A percentile compares a stretch with the other conserved stretches of the same genome.
Conservation (phyloP, 2,113 vertebrate genomes). For the Carollia perspicillata region DNA sequence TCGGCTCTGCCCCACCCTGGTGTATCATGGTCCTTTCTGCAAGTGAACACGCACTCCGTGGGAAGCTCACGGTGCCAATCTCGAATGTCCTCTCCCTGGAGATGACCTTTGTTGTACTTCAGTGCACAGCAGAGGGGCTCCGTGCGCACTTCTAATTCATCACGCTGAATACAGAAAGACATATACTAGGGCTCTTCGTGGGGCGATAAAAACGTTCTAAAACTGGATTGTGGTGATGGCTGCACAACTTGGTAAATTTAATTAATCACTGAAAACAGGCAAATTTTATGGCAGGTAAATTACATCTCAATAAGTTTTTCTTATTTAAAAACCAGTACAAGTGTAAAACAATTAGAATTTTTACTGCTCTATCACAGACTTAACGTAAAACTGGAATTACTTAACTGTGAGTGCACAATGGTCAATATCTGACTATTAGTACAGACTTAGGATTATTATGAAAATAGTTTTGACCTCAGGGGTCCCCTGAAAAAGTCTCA, state of each 20-base stretch:
- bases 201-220: background rate
- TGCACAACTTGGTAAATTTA: background rate
- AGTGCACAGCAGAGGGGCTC: background rate
- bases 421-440: background rate
- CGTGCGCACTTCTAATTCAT: fast-evolving
- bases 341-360: background rate
- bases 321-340: background rate
- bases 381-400: background rate
- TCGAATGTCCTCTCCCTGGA: background rate
- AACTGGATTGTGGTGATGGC: background rate
- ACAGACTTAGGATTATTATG: background rate
- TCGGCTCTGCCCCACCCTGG: background rate
- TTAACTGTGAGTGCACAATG: fast-evolving
- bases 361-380: background rate
- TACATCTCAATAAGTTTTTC: background rate
- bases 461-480: background rate
- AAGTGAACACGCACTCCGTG: background rate
- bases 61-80: background rate
- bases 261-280: background rate
- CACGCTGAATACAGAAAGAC: background rate
- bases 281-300: background rate
- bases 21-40: background rate
- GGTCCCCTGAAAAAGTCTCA: background rate
- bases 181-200: background rate
- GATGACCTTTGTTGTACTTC: background rate